These are phyloP conservation scores for Rhinogobio ventralis DNA, from an alignment of 2,797 vertebrate species.

Conservation along the genomic window DNA sequence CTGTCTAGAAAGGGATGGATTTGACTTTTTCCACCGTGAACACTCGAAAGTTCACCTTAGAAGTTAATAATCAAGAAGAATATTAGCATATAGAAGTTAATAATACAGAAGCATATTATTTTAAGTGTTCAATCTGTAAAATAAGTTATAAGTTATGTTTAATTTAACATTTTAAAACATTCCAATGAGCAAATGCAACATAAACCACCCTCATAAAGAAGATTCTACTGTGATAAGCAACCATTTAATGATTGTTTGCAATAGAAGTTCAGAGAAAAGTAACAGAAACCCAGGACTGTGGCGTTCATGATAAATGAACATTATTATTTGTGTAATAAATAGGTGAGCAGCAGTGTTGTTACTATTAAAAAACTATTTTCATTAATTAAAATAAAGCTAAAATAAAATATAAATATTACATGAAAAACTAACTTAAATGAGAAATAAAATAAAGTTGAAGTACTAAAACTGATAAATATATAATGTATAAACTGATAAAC, in stretches of 20 bases:
- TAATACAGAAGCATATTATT: neutral
- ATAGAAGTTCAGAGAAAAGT: neutral
- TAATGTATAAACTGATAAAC: neutral
- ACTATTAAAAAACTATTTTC: neutral
- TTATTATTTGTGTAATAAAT: neutral
- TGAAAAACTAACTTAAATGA: neutral
- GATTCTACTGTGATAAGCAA: neutral
- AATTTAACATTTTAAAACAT: neutral
- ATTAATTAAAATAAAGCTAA: neutral
- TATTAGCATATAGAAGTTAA: neutral
- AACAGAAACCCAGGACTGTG: neutral
- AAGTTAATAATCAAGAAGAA: neutral
- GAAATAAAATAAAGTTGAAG: neutral
- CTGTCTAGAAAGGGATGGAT: constrained; percentile 3
- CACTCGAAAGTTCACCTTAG: neutral
- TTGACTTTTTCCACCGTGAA: neutral
- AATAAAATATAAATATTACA: constrained; percentile 5
- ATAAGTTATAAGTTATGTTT: neutral
- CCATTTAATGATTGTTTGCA: neutral
- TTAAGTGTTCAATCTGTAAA: neutral
- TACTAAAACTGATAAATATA: neutral
- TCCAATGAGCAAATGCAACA: neutral
- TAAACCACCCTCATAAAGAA: neutral
- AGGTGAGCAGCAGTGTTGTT: neutral
- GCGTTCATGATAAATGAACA: neutral